Base-by-base conservation (phyloP, 2,113 vertebrate genomes). In the Carettochelys insculpta region DNA sequence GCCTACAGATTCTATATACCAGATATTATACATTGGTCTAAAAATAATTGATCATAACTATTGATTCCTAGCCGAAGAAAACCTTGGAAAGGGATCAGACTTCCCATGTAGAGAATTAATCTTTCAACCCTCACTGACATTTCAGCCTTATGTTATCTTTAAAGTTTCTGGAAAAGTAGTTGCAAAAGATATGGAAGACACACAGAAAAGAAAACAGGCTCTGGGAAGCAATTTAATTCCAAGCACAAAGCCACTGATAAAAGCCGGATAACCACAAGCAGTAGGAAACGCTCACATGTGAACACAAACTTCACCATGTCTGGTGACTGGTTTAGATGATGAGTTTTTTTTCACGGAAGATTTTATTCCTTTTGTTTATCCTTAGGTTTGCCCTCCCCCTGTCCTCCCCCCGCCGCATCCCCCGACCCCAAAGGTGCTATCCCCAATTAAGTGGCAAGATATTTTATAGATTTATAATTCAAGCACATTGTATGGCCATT, bases 401-500 rank as follows among this genome's bases (percentile, higher is more conserved):
- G n/a, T n/a, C n/a, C n/a, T n/a, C n/a, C n/a, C n/a, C n/a, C n/a
- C n/a, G n/a, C n/a, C n/a, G n/a, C n/a, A n/a, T n/a, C n/a, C n/a
- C n/a, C n/a, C n/a, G n/a, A n/a, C n/a, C n/a, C n/a, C 90, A 95
- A 94, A 96, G 96, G 96, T 97, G 96, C 96, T 97, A 96, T 97
- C 97, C 96, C 87, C 95, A 96, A 94, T 96, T 82, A 96, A 51
- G 86, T 89, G 97, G 97, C 97, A 97, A 96, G 89, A 80, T 80
- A 95, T 90, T 97, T 97, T 88, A 96, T 93, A 96, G 96, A 96
- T 82, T 94, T 94, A 92, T 97, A 98, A 96, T 96, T 95, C 92
- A 96, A 96, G 94, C 96, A 97, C 82, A 82, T 95, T 92, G 73
- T 98, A 98, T 98, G 98, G 98, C 98, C 98, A 97, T 98, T 97